Conservation (phyloP, 2,888 invertebrate genomes). For the Hybos culiciformis region DNA sequence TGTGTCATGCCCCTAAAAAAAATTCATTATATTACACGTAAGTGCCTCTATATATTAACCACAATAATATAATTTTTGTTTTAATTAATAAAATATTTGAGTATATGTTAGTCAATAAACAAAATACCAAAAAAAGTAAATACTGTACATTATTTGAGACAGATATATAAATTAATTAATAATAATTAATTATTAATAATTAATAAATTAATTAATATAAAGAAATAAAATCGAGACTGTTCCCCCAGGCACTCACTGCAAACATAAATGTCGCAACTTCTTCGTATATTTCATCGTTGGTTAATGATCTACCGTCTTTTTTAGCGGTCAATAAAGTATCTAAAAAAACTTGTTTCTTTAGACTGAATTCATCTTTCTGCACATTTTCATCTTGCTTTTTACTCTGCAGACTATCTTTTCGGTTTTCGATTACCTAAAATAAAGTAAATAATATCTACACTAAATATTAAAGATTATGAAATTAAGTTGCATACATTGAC, state of each 20-base stretch:
- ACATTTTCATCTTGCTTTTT: neutral
- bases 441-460: neutral
- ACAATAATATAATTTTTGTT: too few relatives aligned
- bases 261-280: slow-evolving; percentile 34
- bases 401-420: slow-evolving; percentile 11
- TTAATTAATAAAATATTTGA: too few relatives aligned
- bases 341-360: slow-evolving; percentile 26
- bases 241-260: too few relatives aligned
- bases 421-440: slow-evolving; percentile 24
- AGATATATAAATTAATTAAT: too few relatives aligned
- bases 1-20: slow-evolving; percentile 46
- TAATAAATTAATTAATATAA: too few relatives aligned
- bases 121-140: neutral
- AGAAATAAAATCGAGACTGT: too few relatives aligned
- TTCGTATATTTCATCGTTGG: slow-evolving; percentile 26
- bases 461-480: neutral
- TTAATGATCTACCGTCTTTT: slow-evolving; percentile 23
- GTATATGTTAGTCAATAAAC: too few relatives aligned
- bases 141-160: neutral
- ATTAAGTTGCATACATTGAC: slow-evolving; percentile 18
- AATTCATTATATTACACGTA: too few relatives aligned
- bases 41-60: too few relatives aligned
- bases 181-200: too few relatives aligned
- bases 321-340: slow-evolving; percentile 26
- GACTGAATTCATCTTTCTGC: slow-evolving; percentile 11